Evolutionary conservation across 2,888 invertebrate species (phyloP).

Genomic region (Cataglyphis albicans): DNA sequence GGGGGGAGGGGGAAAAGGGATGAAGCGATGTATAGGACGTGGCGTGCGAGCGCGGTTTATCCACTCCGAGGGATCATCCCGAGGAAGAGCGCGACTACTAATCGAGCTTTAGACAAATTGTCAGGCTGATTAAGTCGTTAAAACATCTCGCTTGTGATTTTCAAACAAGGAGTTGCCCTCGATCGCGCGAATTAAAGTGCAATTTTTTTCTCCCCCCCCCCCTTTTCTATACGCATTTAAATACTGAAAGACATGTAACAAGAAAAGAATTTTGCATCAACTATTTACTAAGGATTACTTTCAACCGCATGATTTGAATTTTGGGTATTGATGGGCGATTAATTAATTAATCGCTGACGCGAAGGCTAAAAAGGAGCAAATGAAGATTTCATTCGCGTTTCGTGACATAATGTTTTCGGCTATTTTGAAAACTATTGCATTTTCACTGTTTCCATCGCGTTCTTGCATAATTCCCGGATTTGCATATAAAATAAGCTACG

Average conservation of each 20-base stretch:
- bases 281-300: neutral
- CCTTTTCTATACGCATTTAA: neutral
- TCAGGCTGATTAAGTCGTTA: constrained; percentile 41
- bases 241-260: neutral
- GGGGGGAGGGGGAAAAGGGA: neutral
- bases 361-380: neutral
- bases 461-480: constrained; percentile 21
- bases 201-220: neutral
- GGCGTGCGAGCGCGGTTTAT: constrained; percentile 32
- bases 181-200: neutral
- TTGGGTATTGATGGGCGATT: constrained; percentile 2
- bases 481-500: neutral
- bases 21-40: neutral
- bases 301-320: constrained; percentile 30
- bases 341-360: constrained; percentile 13
- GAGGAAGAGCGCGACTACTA: neutral
- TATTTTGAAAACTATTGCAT: neutral
- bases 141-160: neutral
- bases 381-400: neutral
- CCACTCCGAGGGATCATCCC: constrained; percentile 27
- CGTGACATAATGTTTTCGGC: neutral
- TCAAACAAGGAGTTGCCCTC: neutral
- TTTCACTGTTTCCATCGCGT: neutral
- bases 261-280: neutral
- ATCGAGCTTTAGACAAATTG: constrained; percentile 18